Base-by-base conservation (phyloP, 2,113 vertebrate genomes). In the Macaca fascicularis region DNA sequence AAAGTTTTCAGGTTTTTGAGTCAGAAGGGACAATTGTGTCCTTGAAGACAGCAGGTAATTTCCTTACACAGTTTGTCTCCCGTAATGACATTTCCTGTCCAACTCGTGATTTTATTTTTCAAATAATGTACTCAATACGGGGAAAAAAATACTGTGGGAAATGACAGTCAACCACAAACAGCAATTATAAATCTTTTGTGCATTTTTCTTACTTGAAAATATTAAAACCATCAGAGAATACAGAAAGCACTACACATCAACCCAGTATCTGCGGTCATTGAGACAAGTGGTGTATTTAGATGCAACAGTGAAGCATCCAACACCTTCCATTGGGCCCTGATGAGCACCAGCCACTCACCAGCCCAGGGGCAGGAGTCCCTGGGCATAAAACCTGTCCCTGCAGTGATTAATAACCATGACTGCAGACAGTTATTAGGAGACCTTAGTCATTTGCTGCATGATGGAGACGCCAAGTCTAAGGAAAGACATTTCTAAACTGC, bases 261-360 rank as follows among this genome's bases (percentile, higher is more conserved):
- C 88, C 0, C 1, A 69, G 48, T 45, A 14, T 57, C 16, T 48
- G 59, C 8, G n/a, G 72, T 70, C 35, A 8, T 19, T 30, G 19
- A 67, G 70, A 17, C 6, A 61, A 57, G 61, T 11, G 69, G 3
- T 59, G 19, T 30, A 12, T 97, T 94, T n/a, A 61, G 84, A 93
- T 70, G 91, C 90, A 91, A 38, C 52, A n/a, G 0, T 0, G 19
- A 78, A 55, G 74, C 17, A 92, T 75, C 6, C 81, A 84, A 48
- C 4, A 45, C 25, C 95, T 69, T 64, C 70, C 35, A 57, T 67
- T 79, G 93, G 45, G 93, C 92, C 67, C 64, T 57, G 61, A 83
- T 35, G 89, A 97, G 57, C 90, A 95, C 91, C 74, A 90, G 94
- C 61, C 64, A 95, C 94, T 96, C 95, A 14, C 72, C 83, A 70